A percentile compares a stretch with the other conserved stretches of the same genome.
Evolutionary conservation across 2,888 invertebrate genomes (phyloP).

Genomic region (Perithous albicinctus): DNA sequence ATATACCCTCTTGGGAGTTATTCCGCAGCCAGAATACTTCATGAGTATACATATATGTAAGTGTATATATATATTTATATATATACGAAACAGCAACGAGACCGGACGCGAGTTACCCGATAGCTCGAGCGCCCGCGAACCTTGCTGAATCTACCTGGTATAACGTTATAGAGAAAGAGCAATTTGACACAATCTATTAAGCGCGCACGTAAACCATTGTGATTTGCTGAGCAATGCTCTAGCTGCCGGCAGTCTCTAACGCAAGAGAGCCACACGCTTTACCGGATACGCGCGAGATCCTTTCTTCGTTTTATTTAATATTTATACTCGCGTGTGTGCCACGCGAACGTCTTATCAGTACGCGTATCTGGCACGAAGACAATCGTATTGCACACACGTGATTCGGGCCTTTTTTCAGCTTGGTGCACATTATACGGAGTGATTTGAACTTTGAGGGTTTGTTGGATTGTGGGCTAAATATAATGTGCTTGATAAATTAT

Average conservation of each 20-base stretch:
- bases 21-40: constrained; percentile 35
- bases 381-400: constrained; percentile 17
- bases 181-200: constrained; percentile 79
- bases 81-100: constrained; percentile 38
- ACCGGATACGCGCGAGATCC: constrained; percentile 48
- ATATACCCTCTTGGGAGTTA: constrained; percentile 64
- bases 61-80: too few relatives aligned
- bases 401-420: constrained; percentile 4
- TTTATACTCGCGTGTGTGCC: constrained; percentile 25
- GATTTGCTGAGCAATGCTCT: constrained; percentile 70
- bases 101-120: constrained; percentile 66
- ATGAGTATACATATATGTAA: constrained; percentile 20
- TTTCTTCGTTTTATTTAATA: constrained; percentile 48
- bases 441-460: constrained; percentile 11
- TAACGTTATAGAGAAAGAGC: constrained; percentile 61
- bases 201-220: constrained; percentile 73
- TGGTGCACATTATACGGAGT: background rate
- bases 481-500: background rate
- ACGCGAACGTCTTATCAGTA: constrained; percentile 21
- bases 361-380: constrained; percentile 19
- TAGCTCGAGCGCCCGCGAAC: constrained; percentile 48
- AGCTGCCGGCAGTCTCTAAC: constrained; percentile 26
- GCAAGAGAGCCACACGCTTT: constrained; percentile 25
- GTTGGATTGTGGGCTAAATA: background rate
- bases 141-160: constrained; percentile 43